These are phyloP conservation scores for Marcusenius ussheri DNA, from an alignment of 2,113 vertebrate genomes.

Conservation along the genomic window DNA sequence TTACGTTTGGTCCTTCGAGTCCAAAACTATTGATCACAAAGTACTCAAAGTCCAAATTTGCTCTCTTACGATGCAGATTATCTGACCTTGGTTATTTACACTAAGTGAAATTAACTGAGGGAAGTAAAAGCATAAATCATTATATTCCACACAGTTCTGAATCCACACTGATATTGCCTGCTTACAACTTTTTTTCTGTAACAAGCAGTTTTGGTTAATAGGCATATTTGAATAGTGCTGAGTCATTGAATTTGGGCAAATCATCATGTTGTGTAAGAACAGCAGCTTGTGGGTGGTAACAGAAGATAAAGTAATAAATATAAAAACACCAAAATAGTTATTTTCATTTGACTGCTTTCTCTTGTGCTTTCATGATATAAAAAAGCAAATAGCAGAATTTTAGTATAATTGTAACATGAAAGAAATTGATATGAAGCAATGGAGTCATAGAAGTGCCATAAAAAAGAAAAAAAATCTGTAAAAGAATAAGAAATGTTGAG, in stretches of 20 bases:
- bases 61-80: background rate
- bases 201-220: background rate
- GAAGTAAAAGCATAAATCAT: background rate
- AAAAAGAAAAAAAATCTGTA: background rate
- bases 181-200: background rate
- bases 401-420: background rate
- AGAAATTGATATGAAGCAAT: background rate
- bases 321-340: background rate
- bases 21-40: background rate
- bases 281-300: background rate
- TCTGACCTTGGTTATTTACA: background rate
- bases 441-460: background rate
- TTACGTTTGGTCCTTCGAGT: background rate
- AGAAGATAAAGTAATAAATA: background rate
- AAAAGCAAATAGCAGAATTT: background rate
- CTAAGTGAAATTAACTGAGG: background rate
- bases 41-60: background rate
- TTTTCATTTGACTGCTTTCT: background rate
- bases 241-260: background rate
- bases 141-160: background rate
- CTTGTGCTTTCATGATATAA: background rate
- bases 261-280: background rate
- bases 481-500: background rate
- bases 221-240: background rate
- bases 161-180: background rate